Evolutionary conservation across 1,140 invertebrate genomes (phyloP), one percentile per base, ranked within the genome.

Genomic region (Trichoplusia ni): DNA sequence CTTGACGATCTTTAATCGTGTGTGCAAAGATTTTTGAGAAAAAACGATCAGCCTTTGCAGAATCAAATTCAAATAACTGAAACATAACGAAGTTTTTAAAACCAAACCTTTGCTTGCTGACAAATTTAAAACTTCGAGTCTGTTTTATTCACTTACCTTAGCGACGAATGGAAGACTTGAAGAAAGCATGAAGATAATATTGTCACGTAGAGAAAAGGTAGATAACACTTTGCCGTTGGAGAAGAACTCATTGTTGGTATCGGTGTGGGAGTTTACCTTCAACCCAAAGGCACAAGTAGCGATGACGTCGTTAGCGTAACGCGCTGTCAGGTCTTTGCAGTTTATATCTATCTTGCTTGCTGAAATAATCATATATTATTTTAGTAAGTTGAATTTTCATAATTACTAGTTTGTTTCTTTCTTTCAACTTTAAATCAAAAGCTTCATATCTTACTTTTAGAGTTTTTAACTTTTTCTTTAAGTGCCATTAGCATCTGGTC

Each of bases 281-380:
- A 93, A 76, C 0, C 93, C 93, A 69, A 93, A 94, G 3, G 76
- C 82, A 14, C 76, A 79, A 1, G 80, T 71, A 0, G 81, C 79
- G 2, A 85, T 82, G 2, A 94, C 92, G 67, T 94, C 93, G 38
- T 91, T 93, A 0, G 93, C 91, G 46, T 91, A 94, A 2, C 91
- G 84, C 0, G 91, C 89, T 6, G 85, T 88, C 11, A 92, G 67
- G 13, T 93, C 91, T 63, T 92, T 92, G 44, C 90, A 71, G 14
- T 93, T 92, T 6, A 93, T 19, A 3, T 91, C 86, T 4, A 86
- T 61, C 16, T 51, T 69, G 6, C 53, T 51, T 18, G 5, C 73
- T 74, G 25, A 9, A 11, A 16, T 42, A 27, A 63, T 9, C 31
- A 37, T 37, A 14, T 37, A 11, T 49, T 23, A 27, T 27, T 27